Evolutionary conservation across 2,797 vertebrate species (phyloP), one percentile per base, ranked within the genome.

Genomic region (Pantherophis vulpinus): DNA sequence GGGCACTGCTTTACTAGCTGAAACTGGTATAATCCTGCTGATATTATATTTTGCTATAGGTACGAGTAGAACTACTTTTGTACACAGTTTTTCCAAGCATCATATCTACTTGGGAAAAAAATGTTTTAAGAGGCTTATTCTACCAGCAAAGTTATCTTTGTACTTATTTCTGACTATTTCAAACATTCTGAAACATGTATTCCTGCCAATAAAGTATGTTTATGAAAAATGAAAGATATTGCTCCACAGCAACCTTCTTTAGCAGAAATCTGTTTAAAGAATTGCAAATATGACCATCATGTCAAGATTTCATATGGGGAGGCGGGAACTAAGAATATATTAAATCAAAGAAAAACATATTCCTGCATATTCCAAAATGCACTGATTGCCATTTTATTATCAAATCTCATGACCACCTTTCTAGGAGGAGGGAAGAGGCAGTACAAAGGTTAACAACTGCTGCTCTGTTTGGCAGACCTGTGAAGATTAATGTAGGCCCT

Each of bases 331-430:
- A 42, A 47, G 37, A 10, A 83, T 83, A 25, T 25, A 47, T 83
- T 42, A 47, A 83, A 42, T 25, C 23, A 83, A 55, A 63, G 54
- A 83, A 27, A 83, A 94, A 79, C 29, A 23, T 51, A 51, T 7
- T 58, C 61, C 23, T 88, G 56, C 88, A 7, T 6, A 0, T 93
- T 95, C 95, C 96, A 97, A 98, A 97, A 97, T 90, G 94, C 95
- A 92, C 2, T 27, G 93, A 95, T 96, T 95, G 92, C 93, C 90
- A 89, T 97, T 98, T 97, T 97, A 97, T 98, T 97, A 97, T 96
- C 96, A 97, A 97, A 98, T 94, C 86, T 96, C 93, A 94, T 86
- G 93, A 94, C 94, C 95, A 93, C 58, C 23, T 87, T 94, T 96
- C 95, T 95, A 95, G 94, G 91, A 91, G 94, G 91, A 91, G 93